Evolutionary conservation across 1,140 invertebrate species (phyloP), one percentile per base, ranked within the genome.

Genomic region (Yoshiicerus persimilis): DNA sequence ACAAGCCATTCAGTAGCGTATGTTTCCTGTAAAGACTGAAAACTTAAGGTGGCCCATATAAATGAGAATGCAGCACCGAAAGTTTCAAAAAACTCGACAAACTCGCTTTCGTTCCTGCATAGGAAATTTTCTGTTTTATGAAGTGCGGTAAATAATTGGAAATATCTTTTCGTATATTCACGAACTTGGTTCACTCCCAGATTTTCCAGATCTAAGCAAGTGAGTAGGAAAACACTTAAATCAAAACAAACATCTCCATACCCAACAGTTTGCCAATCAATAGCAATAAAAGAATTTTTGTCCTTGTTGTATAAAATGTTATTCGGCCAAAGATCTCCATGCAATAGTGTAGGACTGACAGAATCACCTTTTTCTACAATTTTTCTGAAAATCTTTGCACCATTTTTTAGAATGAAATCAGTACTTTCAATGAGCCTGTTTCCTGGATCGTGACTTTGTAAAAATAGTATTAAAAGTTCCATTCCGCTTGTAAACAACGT

Each of bases 221-320:
- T 80, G 0, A 87, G 13, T 30, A 90, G 20, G 25, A 88, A 75
- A 34, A 90, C 27, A 1, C 16, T 23, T 5, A 90, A n/a, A 25
- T 90, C 89, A 25, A 39, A 85, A 20, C 36, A 39, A 27, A 66
- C 23, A 85, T 89, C 87, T 10, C 9, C 66, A 34, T 88, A 89
- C 5, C 86, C 34, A n/a, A 87, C 10, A 32, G 86, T 36, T 70
- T 89, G 89, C 89, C 89, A 89, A 62, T 89, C 89, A 36, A 89
- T 89, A 36, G 88, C 66, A 84, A 88, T 88, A 5, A 86, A n/a
- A 11, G 62, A 75, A 8, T 34, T 64, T n/a, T n/a, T 83, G 5
- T 70, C 20, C 4, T 64, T 70, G 39, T 39, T 47, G 41, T 66
- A 34, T 75, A 89, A 34, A 20, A 88, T 25, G 84, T 89, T 89